These are phyloP conservation scores for Drosophila algonquin DNA, from an alignment of 2,888 invertebrate genomes.

Conservation along the genomic window DNA sequence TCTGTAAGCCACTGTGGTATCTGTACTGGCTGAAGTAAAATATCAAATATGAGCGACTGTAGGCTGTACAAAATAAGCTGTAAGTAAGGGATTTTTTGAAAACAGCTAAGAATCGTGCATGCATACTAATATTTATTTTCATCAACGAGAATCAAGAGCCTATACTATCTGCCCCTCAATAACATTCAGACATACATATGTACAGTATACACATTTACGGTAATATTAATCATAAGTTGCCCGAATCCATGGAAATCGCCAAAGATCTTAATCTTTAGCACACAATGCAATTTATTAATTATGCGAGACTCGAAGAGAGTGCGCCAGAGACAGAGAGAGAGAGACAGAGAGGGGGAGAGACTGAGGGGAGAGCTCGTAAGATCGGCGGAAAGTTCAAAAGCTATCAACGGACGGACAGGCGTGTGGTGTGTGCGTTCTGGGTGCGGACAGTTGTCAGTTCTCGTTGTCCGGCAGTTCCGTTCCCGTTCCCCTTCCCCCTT, in stretches of 20 bases:
- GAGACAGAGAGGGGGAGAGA: slow-evolving; percentile 3
- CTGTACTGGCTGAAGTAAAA: too few relatives aligned
- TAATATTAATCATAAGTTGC: neutral
- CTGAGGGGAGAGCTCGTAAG: slow-evolving; percentile 6
- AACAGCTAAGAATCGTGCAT: neutral
- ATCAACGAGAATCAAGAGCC: neutral
- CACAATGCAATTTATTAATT: slow-evolving; percentile 76
- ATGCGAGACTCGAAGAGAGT: slow-evolving; percentile 68
- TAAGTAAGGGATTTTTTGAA: neutral
- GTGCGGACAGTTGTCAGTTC: slow-evolving; percentile 58
- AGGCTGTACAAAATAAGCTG: neutral
- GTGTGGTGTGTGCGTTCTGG: slow-evolving; percentile 35
- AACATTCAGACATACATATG: neutral
- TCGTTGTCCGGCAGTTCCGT: neutral
- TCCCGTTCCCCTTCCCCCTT: neutral
- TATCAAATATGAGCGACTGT: too few relatives aligned
- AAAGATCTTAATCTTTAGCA: slow-evolving; percentile 49
- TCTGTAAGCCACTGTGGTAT: too few relatives aligned
- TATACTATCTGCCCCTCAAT: neutral
- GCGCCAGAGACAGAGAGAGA: slow-evolving; percentile 5
- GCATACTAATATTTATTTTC: neutral
- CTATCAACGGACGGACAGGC: slow-evolving; percentile 50
- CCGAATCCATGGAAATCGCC: slow-evolving; percentile 30
- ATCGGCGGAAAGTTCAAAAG: slow-evolving; percentile 68
- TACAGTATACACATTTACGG: neutral